These are phyloP conservation scores for Cranoglanis bouderius DNA, from an alignment of 2,113 vertebrate genomes.

Conservation along the genomic window DNA sequence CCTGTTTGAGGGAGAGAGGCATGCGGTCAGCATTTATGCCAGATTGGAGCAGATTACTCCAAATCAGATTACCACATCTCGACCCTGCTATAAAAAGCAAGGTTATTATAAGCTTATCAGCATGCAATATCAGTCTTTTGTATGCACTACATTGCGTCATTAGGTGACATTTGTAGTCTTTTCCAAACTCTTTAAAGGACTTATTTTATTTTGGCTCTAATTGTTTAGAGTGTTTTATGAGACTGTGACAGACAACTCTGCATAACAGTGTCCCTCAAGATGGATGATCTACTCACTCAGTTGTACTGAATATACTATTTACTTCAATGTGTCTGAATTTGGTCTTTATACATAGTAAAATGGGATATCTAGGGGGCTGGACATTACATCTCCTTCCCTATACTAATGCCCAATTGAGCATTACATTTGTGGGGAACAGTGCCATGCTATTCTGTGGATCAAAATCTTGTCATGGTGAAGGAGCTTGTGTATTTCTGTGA, in stretches of 20 bases:
- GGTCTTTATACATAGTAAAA: neutral
- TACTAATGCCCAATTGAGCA: neutral
- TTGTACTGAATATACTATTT: neutral
- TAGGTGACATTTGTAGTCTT: conserved; percentile 67
- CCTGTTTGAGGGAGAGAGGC: conserved; percentile 62
- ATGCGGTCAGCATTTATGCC: conserved; percentile 77
- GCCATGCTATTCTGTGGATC: neutral
- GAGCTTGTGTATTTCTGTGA: neutral
- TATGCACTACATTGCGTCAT: conserved; percentile 65
- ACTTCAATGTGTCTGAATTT: neutral
- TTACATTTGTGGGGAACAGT: neutral
- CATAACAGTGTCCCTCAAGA: neutral
- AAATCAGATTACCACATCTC: conserved; percentile 76
- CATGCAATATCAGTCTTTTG: conserved; percentile 68
- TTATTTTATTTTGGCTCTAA: conserved; percentile 71
- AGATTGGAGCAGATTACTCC: conserved; percentile 77
- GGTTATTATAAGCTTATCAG: conserved; percentile 77
- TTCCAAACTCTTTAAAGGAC: conserved; percentile 42
- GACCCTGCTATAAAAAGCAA: conserved; percentile 77
- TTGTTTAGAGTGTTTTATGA: conserved; percentile 64
- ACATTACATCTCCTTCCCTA: neutral
- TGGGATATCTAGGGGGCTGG: neutral
- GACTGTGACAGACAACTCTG: conserved; percentile 38
- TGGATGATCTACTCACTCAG: neutral
- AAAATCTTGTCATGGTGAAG: neutral